phyloP scores from a whole-genome alignment of 2,113 vertebrate genomes.

The Myiagra hebetior region DNA sequence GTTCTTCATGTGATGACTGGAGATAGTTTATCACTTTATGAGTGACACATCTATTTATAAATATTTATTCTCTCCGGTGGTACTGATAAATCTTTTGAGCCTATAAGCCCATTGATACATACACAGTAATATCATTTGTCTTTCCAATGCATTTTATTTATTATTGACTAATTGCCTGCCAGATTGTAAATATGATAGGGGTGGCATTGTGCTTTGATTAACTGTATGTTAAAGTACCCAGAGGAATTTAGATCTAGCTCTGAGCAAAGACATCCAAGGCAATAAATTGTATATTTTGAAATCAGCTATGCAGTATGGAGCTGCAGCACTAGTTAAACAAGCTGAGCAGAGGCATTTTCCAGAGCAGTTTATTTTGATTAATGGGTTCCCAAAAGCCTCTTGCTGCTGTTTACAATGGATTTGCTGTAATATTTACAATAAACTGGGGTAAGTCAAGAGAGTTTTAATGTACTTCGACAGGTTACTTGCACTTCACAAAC shows the following conservation, averaged over 20 bases:
- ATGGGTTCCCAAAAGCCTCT: constrained; percentile 79
- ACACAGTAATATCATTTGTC: constrained; percentile 49
- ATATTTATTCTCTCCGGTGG: constrained; percentile 68
- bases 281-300: constrained; percentile 76
- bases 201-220: constrained; percentile 72
- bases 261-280: constrained; percentile 70
- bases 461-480: constrained; percentile 55
- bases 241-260: constrained; percentile 48
- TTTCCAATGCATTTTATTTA: constrained; percentile 68
- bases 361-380: constrained; percentile 79
- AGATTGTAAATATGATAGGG: constrained; percentile 72
- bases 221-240: constrained; percentile 68
- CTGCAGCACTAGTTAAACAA: constrained; percentile 73
- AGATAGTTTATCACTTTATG: constrained; percentile 62
- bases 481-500: constrained; percentile 30
- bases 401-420: constrained; percentile 80
- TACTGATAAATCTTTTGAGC: constrained; percentile 71
- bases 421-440: constrained; percentile 83
- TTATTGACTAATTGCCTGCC: constrained; percentile 78
- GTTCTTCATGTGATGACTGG: constrained; percentile 61
- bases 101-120: constrained; percentile 64
- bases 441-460: constrained; percentile 66
- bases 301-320: constrained; percentile 58
- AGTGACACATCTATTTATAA: constrained; percentile 65
- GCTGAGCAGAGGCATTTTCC: constrained; percentile 72